A percentile compares a stretch with the other conserved stretches of the same genome.
phyloP scores from a whole-genome alignment of 1,140 invertebrate genomes.

The Drosophila bifasciata region DNA sequence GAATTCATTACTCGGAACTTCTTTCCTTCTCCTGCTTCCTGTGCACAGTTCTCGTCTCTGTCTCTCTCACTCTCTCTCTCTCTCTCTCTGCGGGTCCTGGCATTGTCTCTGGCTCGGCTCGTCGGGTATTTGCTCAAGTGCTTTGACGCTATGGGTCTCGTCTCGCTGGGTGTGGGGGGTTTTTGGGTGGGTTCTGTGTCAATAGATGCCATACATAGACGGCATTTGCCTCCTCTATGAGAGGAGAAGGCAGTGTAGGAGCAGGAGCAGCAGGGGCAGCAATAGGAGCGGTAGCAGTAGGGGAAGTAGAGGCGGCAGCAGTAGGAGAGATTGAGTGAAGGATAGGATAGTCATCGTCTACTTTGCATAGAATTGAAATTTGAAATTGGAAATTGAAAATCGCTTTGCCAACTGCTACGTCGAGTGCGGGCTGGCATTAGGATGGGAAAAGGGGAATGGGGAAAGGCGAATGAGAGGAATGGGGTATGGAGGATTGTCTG shows the following conservation, averaged over 20 bases:
- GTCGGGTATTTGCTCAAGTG: constrained; percentile 69
- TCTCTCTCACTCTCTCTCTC: constrained; percentile 3
- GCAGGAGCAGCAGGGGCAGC: neutral
- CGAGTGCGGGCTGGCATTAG: constrained; percentile 9
- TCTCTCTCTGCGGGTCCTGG: constrained; percentile 20
- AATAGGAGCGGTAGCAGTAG: neutral
- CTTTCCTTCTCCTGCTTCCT: neutral
- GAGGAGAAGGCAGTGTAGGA: neutral
- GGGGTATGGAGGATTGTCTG: constrained; percentile 18
- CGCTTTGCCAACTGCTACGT: constrained; percentile 65
- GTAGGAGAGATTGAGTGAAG: too few species aligned
- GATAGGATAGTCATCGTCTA: constrained; percentile 39
- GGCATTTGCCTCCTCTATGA: constrained; percentile 34
- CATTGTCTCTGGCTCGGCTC: constrained; percentile 55
- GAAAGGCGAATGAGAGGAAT: neutral
- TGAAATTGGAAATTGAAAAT: constrained; percentile 77
- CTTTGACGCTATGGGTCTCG: constrained; percentile 45
- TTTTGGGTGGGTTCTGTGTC: constrained; percentile 58
- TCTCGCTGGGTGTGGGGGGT: constrained; percentile 6
- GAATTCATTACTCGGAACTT: constrained; percentile 34
- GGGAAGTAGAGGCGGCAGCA: too few species aligned
- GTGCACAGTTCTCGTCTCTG: constrained; percentile 2
- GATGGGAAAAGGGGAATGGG: neutral
- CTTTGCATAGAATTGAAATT: constrained; percentile 76
- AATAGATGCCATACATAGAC: constrained; percentile 73